phyloP scores from a whole-genome alignment of 2,113 vertebrate genomes.

The Halcyon senegalensis region DNA sequence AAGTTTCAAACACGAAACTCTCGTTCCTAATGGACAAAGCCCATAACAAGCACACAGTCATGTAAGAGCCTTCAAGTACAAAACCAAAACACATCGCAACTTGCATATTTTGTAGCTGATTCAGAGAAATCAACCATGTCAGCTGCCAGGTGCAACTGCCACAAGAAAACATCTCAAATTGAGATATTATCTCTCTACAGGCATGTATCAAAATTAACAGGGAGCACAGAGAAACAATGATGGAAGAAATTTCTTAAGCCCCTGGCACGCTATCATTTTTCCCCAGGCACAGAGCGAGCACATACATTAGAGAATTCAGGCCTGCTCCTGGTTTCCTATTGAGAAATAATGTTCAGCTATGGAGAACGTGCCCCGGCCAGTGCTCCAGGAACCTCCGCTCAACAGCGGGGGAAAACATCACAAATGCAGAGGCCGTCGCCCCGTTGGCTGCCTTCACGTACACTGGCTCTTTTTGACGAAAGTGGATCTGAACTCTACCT shows the following conservation, averaged over 20 bases:
- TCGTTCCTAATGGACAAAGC: background rate
- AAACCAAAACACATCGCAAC: background rate
- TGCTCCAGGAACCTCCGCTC: background rate
- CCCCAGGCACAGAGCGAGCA: slow-evolving; percentile 10
- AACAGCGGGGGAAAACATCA: background rate
- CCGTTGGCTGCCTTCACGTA: background rate
- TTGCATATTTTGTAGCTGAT: background rate
- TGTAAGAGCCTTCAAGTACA: background rate
- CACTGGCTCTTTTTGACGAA: background rate
- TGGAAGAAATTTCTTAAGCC: slow-evolving; percentile 46
- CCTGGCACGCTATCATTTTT: background rate
- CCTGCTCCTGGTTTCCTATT: background rate
- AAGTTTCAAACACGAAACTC: background rate
- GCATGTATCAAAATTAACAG: slow-evolving; percentile 32
- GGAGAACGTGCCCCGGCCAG: fast-evolving
- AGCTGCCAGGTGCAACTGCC: background rate
- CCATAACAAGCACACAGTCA: background rate
- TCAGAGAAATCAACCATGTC: slow-evolving; percentile 12
- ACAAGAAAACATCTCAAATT: slow-evolving; percentile 35
- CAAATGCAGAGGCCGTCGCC: background rate
- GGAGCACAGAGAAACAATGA: slow-evolving; percentile 27
- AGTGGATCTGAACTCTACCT: slow-evolving; percentile 37
- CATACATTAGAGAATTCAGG: background rate
- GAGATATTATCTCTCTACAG: slow-evolving; percentile 46
- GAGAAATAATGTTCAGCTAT: background rate